A percentile compares a stretch with the other conserved stretches of the same genome.
phyloP scores from a whole-genome alignment of 2,888 invertebrate genomes.

The Pterobdella sp. region DNA sequence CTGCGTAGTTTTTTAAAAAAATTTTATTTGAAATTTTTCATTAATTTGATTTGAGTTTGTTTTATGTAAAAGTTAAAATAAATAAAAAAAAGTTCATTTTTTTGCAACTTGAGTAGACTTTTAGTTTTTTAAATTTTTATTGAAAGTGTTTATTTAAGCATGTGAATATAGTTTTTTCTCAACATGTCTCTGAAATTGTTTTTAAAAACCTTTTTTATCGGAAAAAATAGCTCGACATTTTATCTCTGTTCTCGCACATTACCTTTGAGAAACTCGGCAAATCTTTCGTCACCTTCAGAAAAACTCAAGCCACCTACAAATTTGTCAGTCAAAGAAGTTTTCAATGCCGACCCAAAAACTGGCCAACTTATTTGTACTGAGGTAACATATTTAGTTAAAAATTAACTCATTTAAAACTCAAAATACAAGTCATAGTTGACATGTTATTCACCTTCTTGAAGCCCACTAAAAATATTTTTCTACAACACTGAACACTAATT shows the following conservation, averaged over 20 bases:
- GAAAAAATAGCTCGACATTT: neutral
- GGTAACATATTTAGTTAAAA: neutral
- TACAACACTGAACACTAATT: too few relatives aligned
- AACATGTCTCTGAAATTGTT: neutral
- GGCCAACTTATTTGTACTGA: neutral
- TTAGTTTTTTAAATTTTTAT: too few relatives aligned
- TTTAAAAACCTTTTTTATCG: neutral
- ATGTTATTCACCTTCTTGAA: neutral
- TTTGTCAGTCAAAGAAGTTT: neutral
- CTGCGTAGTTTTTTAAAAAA: neutral
- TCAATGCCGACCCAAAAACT: neutral
- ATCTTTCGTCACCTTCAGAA: too few relatives aligned
- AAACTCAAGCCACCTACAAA: too few relatives aligned
- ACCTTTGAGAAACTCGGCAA: neutral
- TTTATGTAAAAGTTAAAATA: neutral
- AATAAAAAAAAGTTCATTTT: neutral
- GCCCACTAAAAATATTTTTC: neutral
- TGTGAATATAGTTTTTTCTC: too few relatives aligned
- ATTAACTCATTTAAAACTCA: neutral
- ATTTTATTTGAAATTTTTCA: neutral
- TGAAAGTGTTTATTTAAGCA: too few relatives aligned
- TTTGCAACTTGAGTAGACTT: too few relatives aligned
- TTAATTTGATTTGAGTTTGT: neutral
- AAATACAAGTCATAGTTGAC: neutral
- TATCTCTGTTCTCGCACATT: neutral